Evolutionary conservation across 2,888 invertebrate genomes (phyloP).

Genomic region (Thymelicus acteon): DNA sequence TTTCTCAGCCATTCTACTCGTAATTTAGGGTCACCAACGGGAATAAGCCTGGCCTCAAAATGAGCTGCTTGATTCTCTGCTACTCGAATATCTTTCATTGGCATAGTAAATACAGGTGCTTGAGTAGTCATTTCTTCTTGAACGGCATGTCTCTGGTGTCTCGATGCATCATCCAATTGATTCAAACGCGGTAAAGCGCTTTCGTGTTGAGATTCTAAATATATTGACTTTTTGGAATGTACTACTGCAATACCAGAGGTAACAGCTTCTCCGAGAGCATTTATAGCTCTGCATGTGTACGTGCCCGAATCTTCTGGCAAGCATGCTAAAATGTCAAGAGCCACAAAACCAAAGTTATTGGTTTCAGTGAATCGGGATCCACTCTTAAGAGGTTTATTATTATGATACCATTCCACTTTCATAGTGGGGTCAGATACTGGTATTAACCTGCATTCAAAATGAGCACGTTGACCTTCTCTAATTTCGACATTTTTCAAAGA

Average conservation of each 20-base stretch:
- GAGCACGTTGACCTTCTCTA: conserved; percentile 97
- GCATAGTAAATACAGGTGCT: conserved; percentile 96
- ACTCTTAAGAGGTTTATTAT: conserved; percentile 94
- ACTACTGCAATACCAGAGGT: conserved; percentile 95
- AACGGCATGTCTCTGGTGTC: conserved; percentile 89
- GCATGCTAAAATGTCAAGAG: conserved; percentile 97
- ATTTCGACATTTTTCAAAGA: conserved; percentile 96
- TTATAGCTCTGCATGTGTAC: conserved; percentile 97
- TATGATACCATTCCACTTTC: conserved; percentile 98
- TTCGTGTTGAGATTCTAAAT: conserved; percentile 94
- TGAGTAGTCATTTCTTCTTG: conserved; percentile 93
- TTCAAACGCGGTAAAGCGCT: conserved; percentile 92
- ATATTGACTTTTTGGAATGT: conserved; percentile 93
- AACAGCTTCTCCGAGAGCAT: conserved; percentile 96
- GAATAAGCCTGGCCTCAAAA: conserved; percentile 96
- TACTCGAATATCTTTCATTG: conserved; percentile 93
- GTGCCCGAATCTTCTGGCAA: conserved; percentile 98
- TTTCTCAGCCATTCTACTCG: conserved; percentile 97
- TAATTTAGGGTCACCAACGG: conserved; percentile 96
- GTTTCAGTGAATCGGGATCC: conserved; percentile 98
- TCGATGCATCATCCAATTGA: conserved; percentile 92
- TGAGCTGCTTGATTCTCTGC: conserved; percentile 97
- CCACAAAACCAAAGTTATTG: conserved; percentile 98
- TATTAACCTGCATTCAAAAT: conserved; percentile 96
- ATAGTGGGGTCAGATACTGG: conserved; percentile 97